These are phyloP conservation scores for Galaxea fascicularis DNA, from an alignment of 92 coral and sea anemone species.

Conservation along the genomic window DNA sequence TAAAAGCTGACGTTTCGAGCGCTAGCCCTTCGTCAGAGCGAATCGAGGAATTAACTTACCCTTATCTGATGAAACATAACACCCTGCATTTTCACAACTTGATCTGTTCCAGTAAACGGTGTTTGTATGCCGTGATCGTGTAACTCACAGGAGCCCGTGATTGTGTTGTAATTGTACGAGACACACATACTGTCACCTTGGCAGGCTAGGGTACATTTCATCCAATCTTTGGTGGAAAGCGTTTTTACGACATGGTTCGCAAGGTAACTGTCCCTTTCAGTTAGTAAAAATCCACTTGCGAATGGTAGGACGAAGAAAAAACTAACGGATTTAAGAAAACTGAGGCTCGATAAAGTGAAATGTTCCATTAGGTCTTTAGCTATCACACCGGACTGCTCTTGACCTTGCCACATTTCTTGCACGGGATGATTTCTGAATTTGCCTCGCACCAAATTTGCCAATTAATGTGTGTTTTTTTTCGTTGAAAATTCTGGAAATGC, in stretches of 20 bases:
- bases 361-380: not conserved
- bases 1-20: no score
- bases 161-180: conserved; percentile 61
- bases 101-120: conserved; percentile 5
- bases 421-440: no score
- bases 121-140: conserved; percentile 53
- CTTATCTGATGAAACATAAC: conserved; percentile 69
- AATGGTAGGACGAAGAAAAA: not conserved
- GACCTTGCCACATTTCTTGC: not conserved
- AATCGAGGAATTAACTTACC: conserved; percentile 36
- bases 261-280: conserved; percentile 24
- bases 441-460: not conserved
- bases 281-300: conserved; percentile 17
- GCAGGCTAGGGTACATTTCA: conserved; percentile 50
- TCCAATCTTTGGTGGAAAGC: conserved; percentile 48
- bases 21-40: no score
- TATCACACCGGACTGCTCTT: not conserved
- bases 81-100: conserved; percentile 38
- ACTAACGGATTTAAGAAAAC: not conserved
- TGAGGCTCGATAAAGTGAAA: not conserved
- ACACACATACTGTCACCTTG: conserved; percentile 41
- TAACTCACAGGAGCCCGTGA: conserved; percentile 37
- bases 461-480: not conserved
- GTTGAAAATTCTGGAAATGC: not conserved
- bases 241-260: conserved; percentile 15